phyloP scores from a whole-genome alignment of 2,888 invertebrate species.

The Eremobia ochroleuca region DNA sequence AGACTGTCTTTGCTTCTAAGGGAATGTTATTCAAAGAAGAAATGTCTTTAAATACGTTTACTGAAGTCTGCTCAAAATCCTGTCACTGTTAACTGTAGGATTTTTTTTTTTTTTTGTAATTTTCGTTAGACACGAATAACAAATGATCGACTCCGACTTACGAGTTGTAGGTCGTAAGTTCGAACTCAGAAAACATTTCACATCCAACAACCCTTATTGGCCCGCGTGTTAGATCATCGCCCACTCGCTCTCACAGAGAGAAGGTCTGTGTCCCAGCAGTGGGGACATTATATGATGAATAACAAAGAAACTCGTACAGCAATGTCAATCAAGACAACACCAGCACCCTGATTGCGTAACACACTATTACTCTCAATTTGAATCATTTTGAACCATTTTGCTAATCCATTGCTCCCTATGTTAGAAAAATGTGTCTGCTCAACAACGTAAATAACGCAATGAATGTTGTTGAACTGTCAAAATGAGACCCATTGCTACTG shows the following conservation, averaged over 20 bases:
- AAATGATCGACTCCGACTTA: not conserved
- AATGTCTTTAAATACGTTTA: not conserved
- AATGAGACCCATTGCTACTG: too few relatives aligned
- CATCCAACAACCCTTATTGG: not conserved
- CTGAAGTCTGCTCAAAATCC: not conserved
- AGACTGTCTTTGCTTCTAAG: slow-evolving; percentile 3
- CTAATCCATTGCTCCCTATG: too few relatives aligned
- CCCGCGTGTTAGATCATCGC: not conserved
- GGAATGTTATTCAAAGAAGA: slow-evolving; percentile 1
- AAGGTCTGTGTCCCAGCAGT: not conserved
- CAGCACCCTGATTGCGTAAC: too few relatives aligned
- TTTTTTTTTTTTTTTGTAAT: not conserved
- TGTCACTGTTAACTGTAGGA: not conserved
- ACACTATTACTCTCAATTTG: too few relatives aligned
- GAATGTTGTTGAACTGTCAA: too few relatives aligned
- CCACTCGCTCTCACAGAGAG: not conserved
- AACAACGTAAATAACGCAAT: too few relatives aligned
- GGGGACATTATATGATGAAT: not conserved
- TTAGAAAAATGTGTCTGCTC: too few relatives aligned
- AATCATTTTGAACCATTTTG: too few relatives aligned
- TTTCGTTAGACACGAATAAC: not conserved
- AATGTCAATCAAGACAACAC: not conserved
- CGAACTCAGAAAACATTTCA: not conserved
- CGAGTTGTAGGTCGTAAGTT: not conserved
- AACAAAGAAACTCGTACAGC: not conserved